Percentiles rank a stretch among this genome's conserved stretches.
These are phyloP conservation scores for Sebastolobus altivelis DNA, from an alignment of 2,797 vertebrate species.

Conservation along the genomic window DNA sequence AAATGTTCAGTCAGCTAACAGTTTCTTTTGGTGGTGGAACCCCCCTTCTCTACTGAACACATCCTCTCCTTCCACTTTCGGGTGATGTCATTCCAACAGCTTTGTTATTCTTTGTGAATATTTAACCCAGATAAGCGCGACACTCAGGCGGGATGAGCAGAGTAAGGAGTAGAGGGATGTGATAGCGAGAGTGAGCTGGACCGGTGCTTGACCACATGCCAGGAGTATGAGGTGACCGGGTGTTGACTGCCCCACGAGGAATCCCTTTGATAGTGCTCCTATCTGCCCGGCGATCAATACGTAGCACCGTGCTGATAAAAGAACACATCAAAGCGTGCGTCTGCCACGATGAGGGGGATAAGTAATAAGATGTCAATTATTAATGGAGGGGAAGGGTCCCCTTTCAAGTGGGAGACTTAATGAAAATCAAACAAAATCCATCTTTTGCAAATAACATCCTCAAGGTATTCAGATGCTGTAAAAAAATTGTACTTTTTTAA, in stretches of 20 bases:
- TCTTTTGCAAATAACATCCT: conserved; percentile 66
- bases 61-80: conserved; percentile 26
- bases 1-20: conserved; percentile 52
- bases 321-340: conserved; percentile 81
- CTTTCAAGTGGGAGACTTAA: conserved; percentile 82
- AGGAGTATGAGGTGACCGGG: conserved; percentile 80
- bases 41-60: conserved; percentile 29
- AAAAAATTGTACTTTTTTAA: conserved; percentile 5
- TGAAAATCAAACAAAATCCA: conserved; percentile 80
- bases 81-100: conserved; percentile 75
- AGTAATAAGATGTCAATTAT: conserved; percentile 83
- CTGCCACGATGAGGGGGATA: conserved; percentile 66
- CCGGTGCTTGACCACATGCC: conserved; percentile 77
- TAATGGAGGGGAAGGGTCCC: conserved; percentile 83
- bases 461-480: conserved; percentile 54
- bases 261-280: conserved; percentile 84
- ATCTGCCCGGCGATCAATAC: conserved; percentile 83
- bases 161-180: conserved; percentile 29
- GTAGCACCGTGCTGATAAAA: conserved; percentile 74
- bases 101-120: conserved; percentile 69
- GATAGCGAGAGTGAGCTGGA: conserved; percentile 42
- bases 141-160: conserved; percentile 21
- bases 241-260: conserved; percentile 77
- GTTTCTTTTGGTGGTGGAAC: conserved; percentile 34
- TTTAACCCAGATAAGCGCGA: conserved; percentile 57